Evolutionary conservation across 1,140 invertebrate species (phyloP), one percentile per base, ranked within the genome.

Genomic region (Armadillidium nasatum): DNA sequence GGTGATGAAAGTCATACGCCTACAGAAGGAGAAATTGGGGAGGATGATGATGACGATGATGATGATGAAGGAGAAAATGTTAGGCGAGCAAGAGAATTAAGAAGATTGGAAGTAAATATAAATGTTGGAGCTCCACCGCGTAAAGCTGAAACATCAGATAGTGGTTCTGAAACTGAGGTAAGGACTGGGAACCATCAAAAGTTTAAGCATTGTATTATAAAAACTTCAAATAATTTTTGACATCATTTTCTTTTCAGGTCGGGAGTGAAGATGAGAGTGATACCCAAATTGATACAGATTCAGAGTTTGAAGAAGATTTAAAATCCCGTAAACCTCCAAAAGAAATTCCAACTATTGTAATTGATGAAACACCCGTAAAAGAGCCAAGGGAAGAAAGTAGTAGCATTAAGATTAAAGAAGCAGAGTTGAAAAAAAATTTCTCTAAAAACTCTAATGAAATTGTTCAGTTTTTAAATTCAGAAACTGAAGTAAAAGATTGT

Each of bases 271-370:
- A 89, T 44, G 89, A 90, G 82, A 89, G 90, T 11, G 93, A 93
- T 2, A 95, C 93, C 0, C 93, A 94, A 87, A 94, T 95, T 77
- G 93, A 92, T 69, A 95, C 93, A 0, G 93, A 95, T 83, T 94
- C 93, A 6, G 93, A 95, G 84, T 95, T 95, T 82, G 93, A 93
- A 73, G 90, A 93, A 79, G 92, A 94, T 81, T 82, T 81, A 44
- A 79, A 82, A 23, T 80, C 80, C 22, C 74, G 76, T 46, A 81
- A 81, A 19, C 81, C 81, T 0, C 76, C 78, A 0, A 83, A 82
- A 13, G 81, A 81, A 54, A 84, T 85, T 69, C 85, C 85, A 10
- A 84, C 84, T n/a, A 85, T 85, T 70, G 80, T 85, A 10, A 84
- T 85, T 44, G 82, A 85, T 46, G 85, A 84, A 75, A 82, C 82